Base-by-base conservation (phyloP, 1,140 invertebrate genomes). In the Atta texana region DNA sequence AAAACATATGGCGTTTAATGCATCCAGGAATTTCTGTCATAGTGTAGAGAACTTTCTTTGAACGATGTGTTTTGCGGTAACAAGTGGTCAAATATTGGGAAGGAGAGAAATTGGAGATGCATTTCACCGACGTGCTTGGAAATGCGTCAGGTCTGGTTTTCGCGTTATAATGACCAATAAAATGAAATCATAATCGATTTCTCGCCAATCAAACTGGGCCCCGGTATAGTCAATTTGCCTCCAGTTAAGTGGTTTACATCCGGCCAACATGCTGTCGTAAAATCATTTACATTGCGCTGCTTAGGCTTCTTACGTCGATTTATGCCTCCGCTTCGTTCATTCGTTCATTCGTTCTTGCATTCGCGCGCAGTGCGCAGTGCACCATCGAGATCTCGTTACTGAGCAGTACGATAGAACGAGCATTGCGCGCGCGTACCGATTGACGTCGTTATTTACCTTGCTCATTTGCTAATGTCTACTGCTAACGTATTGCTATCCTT, bases 151-250 rank as follows among this genome's bases (percentile, higher is more conserved):
- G 88, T 89, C 69, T 88, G 91, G 88, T 92, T 86, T 90, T 92
- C 90, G 92, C 90, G 88, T 92, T 90, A 92, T 93, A 93, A 93
- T 92, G 89, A 92, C 87, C 90, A 92, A 92, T 93, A 93, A 93
- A 93, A 92, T 90, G 89, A 92, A 89, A 89, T 87, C 86, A 88
- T 93, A 93, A 92, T 93, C 91, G 93, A 93, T 93, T 93, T 92
- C 92, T 93, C 91, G 89, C 88, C 90, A 89, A 92, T 92, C 89
- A 86, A 90, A 89, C 87, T 80, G 74, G 64, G 82, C 61, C 34
- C 87, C 85, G 89, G 82, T 78, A 71, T 69, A 92, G 92, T 92
- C 92, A 92, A 93, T 92, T 92, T 91, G 92, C 92, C 91, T 90
- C 87, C 87, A 88, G 80, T 84, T 93, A 93, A 93, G 91, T 93